phyloP scores from a whole-genome alignment of 2,113 vertebrate species.

The Alouatta palliata region DNA sequence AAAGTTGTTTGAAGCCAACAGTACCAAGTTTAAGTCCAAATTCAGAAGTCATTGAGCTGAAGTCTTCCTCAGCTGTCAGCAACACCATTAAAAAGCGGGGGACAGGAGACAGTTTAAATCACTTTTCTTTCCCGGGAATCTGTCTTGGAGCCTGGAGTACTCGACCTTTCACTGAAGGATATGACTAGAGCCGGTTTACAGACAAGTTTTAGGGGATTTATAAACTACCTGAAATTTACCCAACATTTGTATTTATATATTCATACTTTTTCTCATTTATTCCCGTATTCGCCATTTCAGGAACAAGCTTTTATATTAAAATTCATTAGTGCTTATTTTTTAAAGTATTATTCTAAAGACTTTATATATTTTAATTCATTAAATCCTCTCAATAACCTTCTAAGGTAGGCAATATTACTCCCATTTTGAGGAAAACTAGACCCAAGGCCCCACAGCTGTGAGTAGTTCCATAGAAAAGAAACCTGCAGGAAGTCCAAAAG shows the following conservation, averaged over 20 bases:
- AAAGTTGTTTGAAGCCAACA: neutral
- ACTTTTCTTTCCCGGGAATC: neutral
- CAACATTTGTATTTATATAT: neutral
- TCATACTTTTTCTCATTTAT: neutral
- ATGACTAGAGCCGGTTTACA: neutral
- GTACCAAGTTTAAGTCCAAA: neutral
- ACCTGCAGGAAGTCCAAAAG: neutral
- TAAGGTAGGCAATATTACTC: neutral
- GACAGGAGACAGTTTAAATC: neutral
- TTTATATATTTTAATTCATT: neutral
- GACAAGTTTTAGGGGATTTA: neutral
- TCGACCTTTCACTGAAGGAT: neutral
- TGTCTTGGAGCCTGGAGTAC: neutral
- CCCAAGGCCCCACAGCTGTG: neutral
- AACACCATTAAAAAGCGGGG: neutral
- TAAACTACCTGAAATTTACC: neutral
- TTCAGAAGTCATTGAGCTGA: neutral
- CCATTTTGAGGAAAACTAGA: neutral
- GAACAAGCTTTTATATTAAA: neutral
- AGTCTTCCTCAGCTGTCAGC: neutral
- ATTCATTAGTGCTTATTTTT: neutral
- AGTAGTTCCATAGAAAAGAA: neutral
- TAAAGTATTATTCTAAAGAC: neutral
- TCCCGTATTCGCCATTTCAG: conserved; percentile 15
- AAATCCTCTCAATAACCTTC: neutral